Conservation (phyloP, 2,888 invertebrate genomes). For the Hipparchia semele region DNA sequence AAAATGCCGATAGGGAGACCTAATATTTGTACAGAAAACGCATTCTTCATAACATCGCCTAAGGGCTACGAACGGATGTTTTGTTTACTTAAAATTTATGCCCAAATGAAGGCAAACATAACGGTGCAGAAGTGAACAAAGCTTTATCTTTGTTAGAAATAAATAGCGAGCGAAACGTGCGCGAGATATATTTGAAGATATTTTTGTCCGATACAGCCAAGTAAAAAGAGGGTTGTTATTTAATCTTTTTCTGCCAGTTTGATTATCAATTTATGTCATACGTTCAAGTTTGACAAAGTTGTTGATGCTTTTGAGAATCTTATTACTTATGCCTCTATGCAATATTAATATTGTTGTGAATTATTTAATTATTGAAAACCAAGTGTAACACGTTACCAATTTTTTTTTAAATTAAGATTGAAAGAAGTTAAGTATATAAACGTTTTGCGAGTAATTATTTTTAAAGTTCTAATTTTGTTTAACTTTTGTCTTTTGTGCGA, state of each 20-base stretch:
- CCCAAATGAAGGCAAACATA: constrained; percentile 62
- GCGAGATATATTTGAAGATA: constrained; percentile 25
- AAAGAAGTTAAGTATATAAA: no score
- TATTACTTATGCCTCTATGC: no score
- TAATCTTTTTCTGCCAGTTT: background rate
- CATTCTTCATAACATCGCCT: constrained; percentile 44
- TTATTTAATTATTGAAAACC: no score
- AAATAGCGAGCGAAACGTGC: constrained; percentile 71
- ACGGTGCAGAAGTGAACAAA: constrained; percentile 57
- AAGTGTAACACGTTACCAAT: no score
- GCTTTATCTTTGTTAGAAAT: constrained; percentile 64
- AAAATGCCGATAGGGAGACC: constrained; percentile 37
- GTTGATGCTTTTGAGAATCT: no score
- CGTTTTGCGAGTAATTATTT: no score
- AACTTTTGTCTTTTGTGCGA: no score
- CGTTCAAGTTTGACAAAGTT: background rate
- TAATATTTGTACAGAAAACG: constrained; percentile 41
- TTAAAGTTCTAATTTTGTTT: no score
- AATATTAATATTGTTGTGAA: no score
- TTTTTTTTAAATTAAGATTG: no score
- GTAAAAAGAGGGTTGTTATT: background rate
- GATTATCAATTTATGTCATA: background rate
- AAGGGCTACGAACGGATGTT: constrained; percentile 50
- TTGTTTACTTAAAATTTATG: constrained; percentile 50
- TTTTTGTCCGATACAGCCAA: background rate